Conservation (phyloP, 2,113 vertebrate species). For the Microcebus jonahi region DNA sequence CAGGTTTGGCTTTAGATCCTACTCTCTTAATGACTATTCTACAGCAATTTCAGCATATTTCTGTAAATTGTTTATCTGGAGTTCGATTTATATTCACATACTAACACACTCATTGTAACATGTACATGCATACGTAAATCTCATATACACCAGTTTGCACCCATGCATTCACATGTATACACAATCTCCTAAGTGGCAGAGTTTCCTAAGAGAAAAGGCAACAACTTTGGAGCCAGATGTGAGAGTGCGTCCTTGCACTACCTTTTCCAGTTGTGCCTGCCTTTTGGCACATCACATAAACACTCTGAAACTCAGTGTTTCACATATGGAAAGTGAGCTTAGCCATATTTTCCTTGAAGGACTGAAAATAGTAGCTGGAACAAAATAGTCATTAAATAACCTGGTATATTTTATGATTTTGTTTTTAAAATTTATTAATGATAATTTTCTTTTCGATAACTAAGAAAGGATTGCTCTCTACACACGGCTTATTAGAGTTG, state of each 20-base stretch:
- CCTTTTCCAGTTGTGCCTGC: too few species aligned
- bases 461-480: not conserved
- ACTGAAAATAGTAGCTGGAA: not conserved
- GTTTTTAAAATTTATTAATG: not conserved
- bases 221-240: not conserved
- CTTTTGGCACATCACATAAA: not conserved
- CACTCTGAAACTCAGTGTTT: not conserved
- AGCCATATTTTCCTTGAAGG: not conserved
- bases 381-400: not conserved
- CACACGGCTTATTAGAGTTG: not conserved
- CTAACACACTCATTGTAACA: not conserved
- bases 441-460: not conserved
- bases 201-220: not conserved
- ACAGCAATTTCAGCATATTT: not conserved
- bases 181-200: not conserved
- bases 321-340: not conserved
- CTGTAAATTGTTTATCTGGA: not conserved
- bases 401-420: not conserved
- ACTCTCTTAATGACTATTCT: accelerated
- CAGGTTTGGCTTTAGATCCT: accelerated
- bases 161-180: too few species aligned
- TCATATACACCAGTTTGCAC: not conserved
- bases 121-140: not conserved
- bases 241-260: too few species aligned
- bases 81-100: not conserved